Conservation (phyloP, 2,888 invertebrate species). For the Pyrocoelia pectoralis region DNA sequence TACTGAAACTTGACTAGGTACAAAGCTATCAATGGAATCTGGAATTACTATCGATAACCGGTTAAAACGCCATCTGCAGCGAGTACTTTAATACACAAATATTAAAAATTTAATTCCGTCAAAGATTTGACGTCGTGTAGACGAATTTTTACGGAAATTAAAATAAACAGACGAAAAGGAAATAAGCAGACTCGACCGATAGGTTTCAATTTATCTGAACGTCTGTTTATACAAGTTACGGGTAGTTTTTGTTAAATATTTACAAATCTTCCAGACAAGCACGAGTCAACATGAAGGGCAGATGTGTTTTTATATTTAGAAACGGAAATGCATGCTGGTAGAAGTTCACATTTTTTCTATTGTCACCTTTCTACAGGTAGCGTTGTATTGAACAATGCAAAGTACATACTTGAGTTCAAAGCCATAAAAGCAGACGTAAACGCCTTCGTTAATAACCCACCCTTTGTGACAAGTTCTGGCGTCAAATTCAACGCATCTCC, state of each 20-base stretch:
- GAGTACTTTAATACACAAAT: no score
- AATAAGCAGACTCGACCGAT: slow-evolving; percentile 10
- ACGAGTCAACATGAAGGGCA: slow-evolving; percentile 27
- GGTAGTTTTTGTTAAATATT: slow-evolving; percentile 28
- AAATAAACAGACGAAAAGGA: background rate
- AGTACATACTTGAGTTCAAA: slow-evolving; percentile 20
- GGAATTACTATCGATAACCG: background rate
- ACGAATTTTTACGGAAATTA: no score
- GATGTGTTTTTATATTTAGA: slow-evolving; percentile 33
- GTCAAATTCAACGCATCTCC: slow-evolving; percentile 27
- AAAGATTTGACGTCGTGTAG: no score
- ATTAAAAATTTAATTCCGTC: no score
- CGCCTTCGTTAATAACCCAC: slow-evolving; percentile 17
- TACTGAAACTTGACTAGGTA: background rate
- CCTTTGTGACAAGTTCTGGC: slow-evolving; percentile 24
- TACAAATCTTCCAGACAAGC: slow-evolving; percentile 31
- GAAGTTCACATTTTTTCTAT: slow-evolving; percentile 28
- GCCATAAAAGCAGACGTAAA: slow-evolving; percentile 25
- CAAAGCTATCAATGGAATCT: background rate
- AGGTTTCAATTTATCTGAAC: slow-evolving; percentile 15
- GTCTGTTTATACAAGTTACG: slow-evolving; percentile 16
- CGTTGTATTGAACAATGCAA: slow-evolving; percentile 16
- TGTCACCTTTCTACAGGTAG: slow-evolving; percentile 33
- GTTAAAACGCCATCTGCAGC: no score
- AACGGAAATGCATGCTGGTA: slow-evolving; percentile 34